Evolutionary conservation across 2,888 invertebrate species (phyloP).

Genomic region (Candidula unifasciata): DNA sequence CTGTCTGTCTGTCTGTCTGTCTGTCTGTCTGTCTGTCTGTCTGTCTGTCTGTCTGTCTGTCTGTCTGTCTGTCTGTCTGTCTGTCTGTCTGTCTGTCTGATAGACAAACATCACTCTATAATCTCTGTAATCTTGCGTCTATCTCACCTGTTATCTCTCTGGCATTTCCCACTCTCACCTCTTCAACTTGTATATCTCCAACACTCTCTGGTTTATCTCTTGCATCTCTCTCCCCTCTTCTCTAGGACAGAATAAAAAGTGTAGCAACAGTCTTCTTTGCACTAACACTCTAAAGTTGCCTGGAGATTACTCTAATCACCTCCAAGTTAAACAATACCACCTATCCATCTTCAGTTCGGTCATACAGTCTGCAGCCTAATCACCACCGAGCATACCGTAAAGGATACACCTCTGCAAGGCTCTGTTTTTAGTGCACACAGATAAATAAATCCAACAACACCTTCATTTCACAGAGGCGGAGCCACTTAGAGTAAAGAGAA

Average conservation of each 20-base stretch:
- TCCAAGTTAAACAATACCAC: not conserved
- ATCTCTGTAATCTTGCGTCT: too few relatives aligned
- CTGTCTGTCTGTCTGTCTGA: not conserved
- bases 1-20: not conserved
- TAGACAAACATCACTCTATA: too few relatives aligned
- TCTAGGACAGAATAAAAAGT: too few relatives aligned
- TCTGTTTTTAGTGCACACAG: not conserved
- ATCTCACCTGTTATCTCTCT: too few relatives aligned
- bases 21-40: slow-evolving; percentile 21
- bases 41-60: slow-evolving; percentile 1
- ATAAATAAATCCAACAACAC: not conserved
- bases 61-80: not conserved
- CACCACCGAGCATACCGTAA: not conserved
- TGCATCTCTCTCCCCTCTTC: too few relatives aligned
- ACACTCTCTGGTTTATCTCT: too few relatives aligned
- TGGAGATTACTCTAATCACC: not conserved
- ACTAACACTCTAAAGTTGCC: too few relatives aligned
- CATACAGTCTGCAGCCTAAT: not conserved
- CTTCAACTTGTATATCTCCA: too few relatives aligned
- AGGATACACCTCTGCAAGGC: not conserved
- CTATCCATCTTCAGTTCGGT: not conserved
- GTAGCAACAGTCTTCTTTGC: too few relatives aligned
- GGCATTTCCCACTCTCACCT: too few relatives aligned
- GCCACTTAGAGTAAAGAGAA: not conserved
- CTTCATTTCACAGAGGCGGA: not conserved